These are phyloP conservation scores for Gastrophysa polygoni DNA, from an alignment of 2,888 invertebrate genomes.

Conservation along the genomic window DNA sequence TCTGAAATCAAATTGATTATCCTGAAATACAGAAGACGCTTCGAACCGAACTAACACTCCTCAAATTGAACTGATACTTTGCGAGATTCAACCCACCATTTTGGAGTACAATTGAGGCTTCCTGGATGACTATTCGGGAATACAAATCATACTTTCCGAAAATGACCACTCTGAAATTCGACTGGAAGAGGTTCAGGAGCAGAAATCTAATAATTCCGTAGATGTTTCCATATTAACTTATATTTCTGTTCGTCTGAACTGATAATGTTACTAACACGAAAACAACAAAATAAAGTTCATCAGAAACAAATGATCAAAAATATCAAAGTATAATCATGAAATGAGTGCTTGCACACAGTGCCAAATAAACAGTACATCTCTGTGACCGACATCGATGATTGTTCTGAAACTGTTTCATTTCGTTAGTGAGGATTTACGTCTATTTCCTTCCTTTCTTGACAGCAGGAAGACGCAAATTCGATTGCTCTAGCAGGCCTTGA, in stretches of 20 bases:
- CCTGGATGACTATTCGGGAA: too few relatives aligned
- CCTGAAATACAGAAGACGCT: too few relatives aligned
- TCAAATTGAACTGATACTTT: too few relatives aligned
- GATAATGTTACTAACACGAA: conserved; percentile 18
- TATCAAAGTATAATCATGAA: conserved; percentile 39
- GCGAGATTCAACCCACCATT: too few relatives aligned
- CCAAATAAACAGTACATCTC: conserved; percentile 40
- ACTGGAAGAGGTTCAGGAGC: too few relatives aligned
- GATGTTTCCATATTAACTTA: neutral
- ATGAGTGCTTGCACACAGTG: conserved; percentile 40
- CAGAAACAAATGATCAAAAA: conserved; percentile 31
- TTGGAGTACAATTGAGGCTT: too few relatives aligned
- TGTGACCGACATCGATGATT: conserved; percentile 43
- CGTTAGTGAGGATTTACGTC: conserved; percentile 1
- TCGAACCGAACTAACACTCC: too few relatives aligned
- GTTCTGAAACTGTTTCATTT: conserved; percentile 45
- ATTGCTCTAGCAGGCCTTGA: conserved; percentile 19
- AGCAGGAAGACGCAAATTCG: conserved; percentile 28
- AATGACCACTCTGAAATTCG: too few relatives aligned
- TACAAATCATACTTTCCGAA: too few relatives aligned
- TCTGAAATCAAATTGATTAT: too few relatives aligned
- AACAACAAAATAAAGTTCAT: conserved; percentile 23
- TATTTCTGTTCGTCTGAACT: conserved; percentile 20
- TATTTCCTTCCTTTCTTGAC: conserved; percentile 4
- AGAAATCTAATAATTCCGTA: too few relatives aligned